Evolutionary conservation across 2,797 vertebrate genomes (phyloP), one percentile per base, ranked within the genome.

Genomic region (Antrozous pallidus): DNA sequence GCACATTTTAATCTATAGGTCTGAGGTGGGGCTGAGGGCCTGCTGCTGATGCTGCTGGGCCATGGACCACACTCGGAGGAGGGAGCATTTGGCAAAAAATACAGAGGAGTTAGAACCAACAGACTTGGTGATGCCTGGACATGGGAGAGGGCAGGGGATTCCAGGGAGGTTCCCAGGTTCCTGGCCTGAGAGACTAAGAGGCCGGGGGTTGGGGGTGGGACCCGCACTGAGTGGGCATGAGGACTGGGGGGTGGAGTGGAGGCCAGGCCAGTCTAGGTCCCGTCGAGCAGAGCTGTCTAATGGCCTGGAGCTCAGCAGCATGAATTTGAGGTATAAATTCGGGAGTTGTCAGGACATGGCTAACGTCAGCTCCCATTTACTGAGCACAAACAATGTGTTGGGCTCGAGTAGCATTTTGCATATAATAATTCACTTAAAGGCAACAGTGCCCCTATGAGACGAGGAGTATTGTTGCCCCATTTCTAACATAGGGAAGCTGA

Each of bases 151-250:
- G 58, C 31, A 12, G 22, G 33, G 58, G 40, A 79, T 65, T 33
- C 88, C 88, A 75, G 85, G 45, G 69, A 47, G 63, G 70, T 47
- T 51, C 71, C 61, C 81, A 26, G 51, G 54, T 73, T 75, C 54
- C 69, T 61, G 38, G 71, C 31, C 31, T 26, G 40, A 77, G 74
- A 13, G 26, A 10, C 58, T 17, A 54, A 51, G 58, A 63, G 58
- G 40, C 45, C 6, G 4, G 8, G n/a, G n/a, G n/a, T n/a, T n/a
- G n/a, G n/a, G n/a, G n/a, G n/a, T n/a, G n/a, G n/a, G n/a, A n/a
- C n/a, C n/a, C n/a, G n/a, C n/a, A n/a, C n/a, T 47, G 49, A 63
- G 38, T 3, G 26, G 36, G 36, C 1, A 5, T 67, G 42, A 70
- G 61, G 13, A 47, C 0, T 28, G 24, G 20, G 51, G 69, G 70